phyloP scores from a whole-genome alignment of 2,113 vertebrate species.

The Grammomys dolichurus region DNA sequence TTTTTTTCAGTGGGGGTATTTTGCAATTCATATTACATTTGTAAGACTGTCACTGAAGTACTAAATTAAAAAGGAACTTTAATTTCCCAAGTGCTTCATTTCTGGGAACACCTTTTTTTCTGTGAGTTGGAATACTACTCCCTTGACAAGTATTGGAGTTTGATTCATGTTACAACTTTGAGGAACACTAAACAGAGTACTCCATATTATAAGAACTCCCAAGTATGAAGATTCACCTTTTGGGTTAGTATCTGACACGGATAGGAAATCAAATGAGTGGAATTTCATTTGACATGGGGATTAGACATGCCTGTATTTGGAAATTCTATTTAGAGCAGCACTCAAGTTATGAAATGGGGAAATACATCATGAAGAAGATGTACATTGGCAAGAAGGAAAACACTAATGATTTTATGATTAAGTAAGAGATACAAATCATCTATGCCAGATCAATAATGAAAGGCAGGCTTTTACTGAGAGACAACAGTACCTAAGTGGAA shows the following conservation, averaged over 20 bases:
- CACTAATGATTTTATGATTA: background rate
- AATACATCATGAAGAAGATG: background rate
- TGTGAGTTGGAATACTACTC: background rate
- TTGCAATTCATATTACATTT: slow-evolving; percentile 70
- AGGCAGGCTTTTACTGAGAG: background rate
- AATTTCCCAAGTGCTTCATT: slow-evolving; percentile 77
- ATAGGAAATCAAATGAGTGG: background rate
- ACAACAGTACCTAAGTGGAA: background rate
- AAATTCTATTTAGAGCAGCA: background rate
- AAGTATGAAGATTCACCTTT: background rate
- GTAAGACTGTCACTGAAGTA: slow-evolving; percentile 59
- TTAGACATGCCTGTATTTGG: background rate
- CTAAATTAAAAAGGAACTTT: slow-evolving; percentile 71
- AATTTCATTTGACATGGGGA: background rate
- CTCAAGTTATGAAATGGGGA: background rate
- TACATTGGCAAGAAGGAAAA: background rate
- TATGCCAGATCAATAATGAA: background rate
- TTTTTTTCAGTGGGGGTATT: slow-evolving; percentile 61
- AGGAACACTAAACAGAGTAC: background rate
- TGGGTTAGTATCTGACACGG: background rate
- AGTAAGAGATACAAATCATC: background rate
- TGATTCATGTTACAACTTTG: slow-evolving; percentile 52
- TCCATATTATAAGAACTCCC: background rate
- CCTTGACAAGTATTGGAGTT: background rate
- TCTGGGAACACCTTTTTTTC: slow-evolving; percentile 56